A percentile compares a stretch with the other conserved stretches of the same genome.
Conservation (phyloP, 2,797 vertebrate genomes). For the Lutjanus campechanus region DNA sequence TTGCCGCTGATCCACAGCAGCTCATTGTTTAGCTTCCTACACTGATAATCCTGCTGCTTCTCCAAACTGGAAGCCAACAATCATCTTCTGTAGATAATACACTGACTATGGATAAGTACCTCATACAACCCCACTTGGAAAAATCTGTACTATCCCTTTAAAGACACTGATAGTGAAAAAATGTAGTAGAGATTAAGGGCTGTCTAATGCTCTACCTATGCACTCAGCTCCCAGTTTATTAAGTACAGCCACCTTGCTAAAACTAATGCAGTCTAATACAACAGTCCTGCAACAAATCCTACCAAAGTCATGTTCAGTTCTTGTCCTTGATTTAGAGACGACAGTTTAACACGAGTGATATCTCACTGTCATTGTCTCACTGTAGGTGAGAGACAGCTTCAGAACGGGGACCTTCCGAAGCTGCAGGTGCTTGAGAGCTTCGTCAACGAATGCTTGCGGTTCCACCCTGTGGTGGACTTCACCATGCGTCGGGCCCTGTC, state of each 20-base stretch:
- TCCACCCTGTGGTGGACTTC: constrained; percentile 94
- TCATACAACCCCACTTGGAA: too few species aligned
- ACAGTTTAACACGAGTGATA: not conserved
- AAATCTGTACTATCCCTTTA: too few species aligned
- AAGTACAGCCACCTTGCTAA: too few species aligned
- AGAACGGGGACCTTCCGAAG: constrained; percentile 88
- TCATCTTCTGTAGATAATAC: too few species aligned
- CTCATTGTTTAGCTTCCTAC: too few species aligned
- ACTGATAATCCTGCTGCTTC: too few species aligned
- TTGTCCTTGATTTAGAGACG: not conserved
- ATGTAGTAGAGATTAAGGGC: not conserved
- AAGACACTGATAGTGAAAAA: too few species aligned
- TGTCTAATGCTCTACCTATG: not conserved
- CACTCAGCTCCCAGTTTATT: not conserved
- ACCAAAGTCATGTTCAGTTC: too few species aligned
- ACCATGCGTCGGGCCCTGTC: constrained; percentile 92
- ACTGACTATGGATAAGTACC: too few species aligned
- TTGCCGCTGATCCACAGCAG: too few species aligned
- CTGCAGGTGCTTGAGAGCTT: constrained; percentile 91
- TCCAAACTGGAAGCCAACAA: too few species aligned
- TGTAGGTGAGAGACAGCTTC: constrained; percentile 87
- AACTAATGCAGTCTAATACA: not conserved
- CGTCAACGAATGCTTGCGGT: constrained; percentile 93
- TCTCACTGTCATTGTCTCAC: not conserved
- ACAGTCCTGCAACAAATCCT: not conserved